phyloP scores from a whole-genome alignment of 2,113 vertebrate species.

The Piprites chloris region DNA sequence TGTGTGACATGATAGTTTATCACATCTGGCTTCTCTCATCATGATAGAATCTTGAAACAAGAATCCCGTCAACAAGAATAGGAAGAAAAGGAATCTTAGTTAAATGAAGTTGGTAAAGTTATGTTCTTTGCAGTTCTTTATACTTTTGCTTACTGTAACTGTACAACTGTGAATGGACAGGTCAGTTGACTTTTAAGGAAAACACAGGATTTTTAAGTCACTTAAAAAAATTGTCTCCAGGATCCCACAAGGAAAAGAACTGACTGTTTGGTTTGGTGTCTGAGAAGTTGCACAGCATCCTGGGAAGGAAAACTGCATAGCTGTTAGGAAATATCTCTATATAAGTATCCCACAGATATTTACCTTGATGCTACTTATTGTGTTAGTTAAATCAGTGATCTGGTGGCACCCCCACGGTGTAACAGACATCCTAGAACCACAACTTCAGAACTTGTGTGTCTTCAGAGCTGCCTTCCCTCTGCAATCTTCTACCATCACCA shows the following conservation, averaged over 20 bases:
- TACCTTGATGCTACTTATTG: neutral
- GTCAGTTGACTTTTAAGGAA: neutral
- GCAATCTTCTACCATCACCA: neutral
- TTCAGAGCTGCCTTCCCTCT: neutral
- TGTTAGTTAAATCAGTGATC: neutral
- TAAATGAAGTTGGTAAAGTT: neutral
- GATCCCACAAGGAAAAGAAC: neutral
- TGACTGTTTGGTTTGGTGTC: neutral
- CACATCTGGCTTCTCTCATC: neutral
- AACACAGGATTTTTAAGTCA: neutral
- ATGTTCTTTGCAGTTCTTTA: neutral
- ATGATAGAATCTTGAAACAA: neutral
- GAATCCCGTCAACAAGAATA: neutral
- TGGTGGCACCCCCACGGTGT: neutral
- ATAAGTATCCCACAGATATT: neutral
- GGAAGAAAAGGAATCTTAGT: neutral
- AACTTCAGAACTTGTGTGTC: neutral
- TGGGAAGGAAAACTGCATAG: rapidly evolving
- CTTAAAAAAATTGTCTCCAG: neutral
- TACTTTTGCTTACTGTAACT: neutral
- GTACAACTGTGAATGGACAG: neutral
- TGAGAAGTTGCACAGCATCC: neutral
- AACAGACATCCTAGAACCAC: neutral
- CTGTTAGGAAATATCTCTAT: neutral
- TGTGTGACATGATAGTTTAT: neutral